phyloP scores from a whole-genome alignment of 2,888 invertebrate species.

The Venusia cambrica region DNA sequence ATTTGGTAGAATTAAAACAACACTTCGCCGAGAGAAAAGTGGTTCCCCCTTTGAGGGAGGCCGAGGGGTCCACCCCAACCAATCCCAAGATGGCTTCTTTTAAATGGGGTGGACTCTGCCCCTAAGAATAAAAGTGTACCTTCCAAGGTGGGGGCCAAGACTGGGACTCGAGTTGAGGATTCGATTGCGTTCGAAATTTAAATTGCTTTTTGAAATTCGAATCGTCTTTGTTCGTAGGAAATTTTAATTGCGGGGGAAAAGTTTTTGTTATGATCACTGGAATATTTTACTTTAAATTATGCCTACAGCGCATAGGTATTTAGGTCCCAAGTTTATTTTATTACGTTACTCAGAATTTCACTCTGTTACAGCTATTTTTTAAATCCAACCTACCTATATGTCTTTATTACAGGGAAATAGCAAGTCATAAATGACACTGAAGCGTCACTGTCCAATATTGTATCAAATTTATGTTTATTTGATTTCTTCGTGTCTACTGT shows the following conservation, averaged over 20 bases:
- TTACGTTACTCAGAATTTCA: no score
- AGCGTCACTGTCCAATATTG: constrained; percentile 6
- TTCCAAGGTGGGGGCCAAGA: constrained; percentile 65
- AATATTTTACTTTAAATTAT: constrained; percentile 4
- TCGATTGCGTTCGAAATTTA: constrained; percentile 67
- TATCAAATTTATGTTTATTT: constrained; percentile 8
- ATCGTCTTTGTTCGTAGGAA: constrained; percentile 41
- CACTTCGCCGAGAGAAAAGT: constrained; percentile 75
- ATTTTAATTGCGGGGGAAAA: constrained; percentile 32
- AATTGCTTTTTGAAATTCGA: constrained; percentile 66
- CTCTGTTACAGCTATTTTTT: no score
- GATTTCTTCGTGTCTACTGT: constrained; percentile 16
- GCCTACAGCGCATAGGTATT: not conserved
- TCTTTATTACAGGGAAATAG: no score
- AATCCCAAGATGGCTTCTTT: constrained; percentile 80
- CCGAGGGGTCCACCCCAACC: constrained; percentile 47
- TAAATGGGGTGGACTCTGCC: constrained; percentile 77
- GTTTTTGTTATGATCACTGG: constrained; percentile 13
- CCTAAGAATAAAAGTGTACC: constrained; percentile 79
- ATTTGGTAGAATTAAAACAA: constrained; percentile 80
- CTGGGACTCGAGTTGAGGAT: constrained; percentile 42
- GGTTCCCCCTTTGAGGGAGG: constrained; percentile 54
- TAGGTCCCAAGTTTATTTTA: no score
- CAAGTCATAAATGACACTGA: not conserved
- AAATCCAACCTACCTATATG: no score